Base-by-base conservation (phyloP, 2,888 invertebrate species). In the Noctua fimbriata region DNA sequence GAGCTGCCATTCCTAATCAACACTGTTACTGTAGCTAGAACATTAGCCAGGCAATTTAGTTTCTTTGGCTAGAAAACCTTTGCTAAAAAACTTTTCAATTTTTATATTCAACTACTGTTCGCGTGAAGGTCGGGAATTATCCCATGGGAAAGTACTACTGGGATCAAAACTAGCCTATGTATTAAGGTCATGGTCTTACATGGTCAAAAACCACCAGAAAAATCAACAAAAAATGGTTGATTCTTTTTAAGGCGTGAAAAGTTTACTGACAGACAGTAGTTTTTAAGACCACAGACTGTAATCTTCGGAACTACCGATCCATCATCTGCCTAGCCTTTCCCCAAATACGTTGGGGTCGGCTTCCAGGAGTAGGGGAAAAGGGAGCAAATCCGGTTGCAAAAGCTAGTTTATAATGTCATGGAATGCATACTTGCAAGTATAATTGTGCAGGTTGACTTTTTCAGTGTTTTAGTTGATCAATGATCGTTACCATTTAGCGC, bases 31-130 rank as follows among this genome's bases (percentile, higher is more conserved):
- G n/a, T 3, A 69, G 32, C 44, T 44, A 18, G 44, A 44, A 28
- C 10, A 60, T 67, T 81, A 69, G 36, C 44, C 36, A 80, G 44
- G 47, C 28, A 74, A 73, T 73, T 73, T 60, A 44, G 18, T 69
- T 80, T 60, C 18, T 52, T 7, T 9, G 2, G 6, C 1, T 32
- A 67, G n/a, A 58, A 60, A 60, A 47, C n/a, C 14, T 47, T 63
- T 28, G 3, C 0, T 2, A 0, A 41, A 65, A 67, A n/a, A 10
- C 44, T 28, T 67, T 44, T 44, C 4, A 28, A 16, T 16, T 44
- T 9, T n/a, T 67, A 28, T 28, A 60, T 60, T 63, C 9, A 60
- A 67, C 67, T 28, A 10, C n/a, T 67, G n/a, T 41, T 67, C 3
- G 16, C 4, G n/a, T 16, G 67, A 67, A 67, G 44, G 9, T n/a